These are phyloP conservation scores for Lanius ludovicianus DNA, from an alignment of 2,113 vertebrate species.

Conservation along the genomic window DNA sequence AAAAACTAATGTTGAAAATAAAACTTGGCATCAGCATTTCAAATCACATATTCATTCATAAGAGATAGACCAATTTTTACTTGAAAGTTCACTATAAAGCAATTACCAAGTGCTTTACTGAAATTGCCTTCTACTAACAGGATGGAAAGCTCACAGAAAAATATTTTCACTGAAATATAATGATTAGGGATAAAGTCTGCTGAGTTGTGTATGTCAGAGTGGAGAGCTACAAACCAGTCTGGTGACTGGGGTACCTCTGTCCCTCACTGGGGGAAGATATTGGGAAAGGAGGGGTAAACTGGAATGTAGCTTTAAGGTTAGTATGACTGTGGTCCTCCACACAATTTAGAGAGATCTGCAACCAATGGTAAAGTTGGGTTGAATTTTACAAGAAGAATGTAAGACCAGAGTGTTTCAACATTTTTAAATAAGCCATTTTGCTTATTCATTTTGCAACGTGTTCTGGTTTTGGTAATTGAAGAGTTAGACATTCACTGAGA, in stretches of 20 bases:
- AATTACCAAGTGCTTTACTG: background rate
- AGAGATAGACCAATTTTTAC: background rate
- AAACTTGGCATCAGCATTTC: background rate
- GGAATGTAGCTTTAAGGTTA: background rate
- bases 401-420: background rate
- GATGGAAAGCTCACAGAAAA: background rate
- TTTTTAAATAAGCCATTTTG: background rate
- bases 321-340: background rate
- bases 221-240: background rate
- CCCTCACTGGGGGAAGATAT: background rate
- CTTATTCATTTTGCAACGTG: background rate
- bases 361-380: background rate
- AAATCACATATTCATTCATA: background rate
- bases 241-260: background rate
- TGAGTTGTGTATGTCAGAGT: background rate
- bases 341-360: background rate
- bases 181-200: background rate
- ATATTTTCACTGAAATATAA: background rate
- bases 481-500: background rate
- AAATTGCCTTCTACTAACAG: fast-evolving
- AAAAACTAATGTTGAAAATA: background rate
- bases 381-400: background rate
- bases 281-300: background rate
- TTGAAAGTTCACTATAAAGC: background rate
- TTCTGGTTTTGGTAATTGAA: background rate